Conservation (phyloP, 2,797 vertebrate genomes). For the Melanitta fusca region DNA sequence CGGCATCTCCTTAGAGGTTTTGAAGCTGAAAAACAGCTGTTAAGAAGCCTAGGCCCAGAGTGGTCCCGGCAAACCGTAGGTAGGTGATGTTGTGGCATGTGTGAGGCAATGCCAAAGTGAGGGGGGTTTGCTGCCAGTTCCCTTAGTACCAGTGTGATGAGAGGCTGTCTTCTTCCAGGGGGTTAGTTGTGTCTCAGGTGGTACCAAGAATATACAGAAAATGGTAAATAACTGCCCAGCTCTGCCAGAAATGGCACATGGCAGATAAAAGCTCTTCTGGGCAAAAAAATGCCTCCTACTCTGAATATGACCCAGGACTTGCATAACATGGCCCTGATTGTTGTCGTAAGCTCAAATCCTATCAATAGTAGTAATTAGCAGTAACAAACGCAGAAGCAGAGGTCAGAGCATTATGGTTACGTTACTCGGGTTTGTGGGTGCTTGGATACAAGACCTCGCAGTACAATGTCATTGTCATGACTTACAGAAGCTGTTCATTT, state of each 20-base stretch:
- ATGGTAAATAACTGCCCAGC: neutral
- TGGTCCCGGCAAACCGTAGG: neutral
- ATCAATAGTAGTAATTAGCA: neutral
- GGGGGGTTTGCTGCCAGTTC: neutral
- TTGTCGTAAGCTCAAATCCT: neutral
- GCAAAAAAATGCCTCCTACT: neutral
- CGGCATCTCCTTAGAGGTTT: neutral
- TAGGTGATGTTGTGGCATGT: fast-evolving
- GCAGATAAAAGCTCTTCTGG: neutral
- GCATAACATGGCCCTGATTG: neutral
- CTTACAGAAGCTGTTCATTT: fast-evolving
- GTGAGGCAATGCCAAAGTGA: fast-evolving
- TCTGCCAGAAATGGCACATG: neutral
- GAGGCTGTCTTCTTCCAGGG: neutral
- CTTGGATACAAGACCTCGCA: neutral
- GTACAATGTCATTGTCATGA: fast-evolving
- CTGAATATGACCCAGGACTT: neutral
- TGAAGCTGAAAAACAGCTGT: neutral
- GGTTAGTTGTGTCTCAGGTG: fast-evolving
- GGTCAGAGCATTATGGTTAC: neutral
- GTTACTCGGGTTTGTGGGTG: neutral
- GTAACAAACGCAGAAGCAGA: neutral
- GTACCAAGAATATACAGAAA: neutral
- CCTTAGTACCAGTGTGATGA: neutral
- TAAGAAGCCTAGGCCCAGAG: neutral